Conservation (phyloP, 2,888 invertebrate species). For the Scaptomyza parva region DNA sequence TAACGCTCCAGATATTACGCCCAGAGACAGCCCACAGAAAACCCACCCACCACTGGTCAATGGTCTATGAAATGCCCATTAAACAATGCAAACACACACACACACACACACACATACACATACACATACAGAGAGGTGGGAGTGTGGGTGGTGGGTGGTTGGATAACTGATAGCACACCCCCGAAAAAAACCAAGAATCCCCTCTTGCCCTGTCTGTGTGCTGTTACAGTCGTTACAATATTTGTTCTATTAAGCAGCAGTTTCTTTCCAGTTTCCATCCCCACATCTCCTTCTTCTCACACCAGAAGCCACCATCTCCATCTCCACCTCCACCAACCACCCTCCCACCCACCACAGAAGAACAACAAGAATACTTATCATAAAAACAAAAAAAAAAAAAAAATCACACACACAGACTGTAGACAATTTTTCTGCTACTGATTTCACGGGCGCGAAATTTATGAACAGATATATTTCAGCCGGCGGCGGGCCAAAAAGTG, state of each 20-base stretch:
- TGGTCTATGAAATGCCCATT: conserved; percentile 80
- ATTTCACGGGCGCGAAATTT: conserved; percentile 68
- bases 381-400: conserved; percentile 37
- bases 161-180: conserved; percentile 1
- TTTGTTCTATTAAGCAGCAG: conserved; percentile 73
- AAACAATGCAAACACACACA: conserved; percentile 45
- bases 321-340: neutral
- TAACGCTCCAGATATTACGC: conserved; percentile 29
- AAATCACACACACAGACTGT: conserved; percentile 40
- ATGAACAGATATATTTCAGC: conserved; percentile 72
- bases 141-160: neutral
- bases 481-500: conserved; percentile 46
- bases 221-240: conserved; percentile 61
- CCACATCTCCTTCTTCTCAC: neutral
- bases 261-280: conserved; percentile 4
- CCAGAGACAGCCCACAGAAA: neutral
- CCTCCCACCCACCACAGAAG: neutral
- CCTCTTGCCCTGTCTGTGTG: conserved; percentile 29
- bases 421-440: conserved; percentile 68
- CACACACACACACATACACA: conserved; percentile 18
- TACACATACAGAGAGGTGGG: neutral
- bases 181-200: neutral
- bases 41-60: conserved; percentile 64
- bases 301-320: neutral
- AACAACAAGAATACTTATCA: conserved; percentile 28